Evolutionary conservation across 2,797 vertebrate genomes (phyloP).

Genomic region (Anabas testudineus): DNA sequence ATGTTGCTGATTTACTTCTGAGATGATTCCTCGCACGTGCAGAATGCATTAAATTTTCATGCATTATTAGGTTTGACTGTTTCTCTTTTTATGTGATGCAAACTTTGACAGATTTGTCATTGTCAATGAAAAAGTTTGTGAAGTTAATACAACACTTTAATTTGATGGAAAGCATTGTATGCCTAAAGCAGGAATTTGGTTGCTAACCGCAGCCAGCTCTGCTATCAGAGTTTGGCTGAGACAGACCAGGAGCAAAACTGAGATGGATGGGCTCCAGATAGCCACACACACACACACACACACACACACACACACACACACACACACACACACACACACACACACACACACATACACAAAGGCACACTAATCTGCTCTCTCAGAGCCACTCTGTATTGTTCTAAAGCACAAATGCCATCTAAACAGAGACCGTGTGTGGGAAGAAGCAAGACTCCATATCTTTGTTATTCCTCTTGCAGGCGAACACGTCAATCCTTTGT

Average conservation of each 20-base stretch:
- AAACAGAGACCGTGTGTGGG: conserved; percentile 59
- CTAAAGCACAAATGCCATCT: conserved; percentile 57
- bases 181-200: conserved; percentile 62
- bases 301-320: conserved; percentile 11
- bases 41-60: not conserved
- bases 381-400: conserved; percentile 59
- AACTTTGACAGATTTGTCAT: conserved; percentile 20
- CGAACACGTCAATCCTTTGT: conserved; percentile 59
- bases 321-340: conserved; percentile 18
- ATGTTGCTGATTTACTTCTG: not conserved
- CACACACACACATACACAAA: conserved; percentile 18
- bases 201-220: conserved; percentile 54
- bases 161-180: conserved; percentile 44
- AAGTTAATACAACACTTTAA: conserved; percentile 37
- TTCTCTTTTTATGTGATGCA: not conserved
- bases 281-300: conserved; percentile 11
- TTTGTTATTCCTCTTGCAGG: conserved; percentile 59
- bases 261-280: conserved; percentile 68
- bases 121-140: conserved; percentile 20
- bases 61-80: not conserved
- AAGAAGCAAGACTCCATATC: conserved; percentile 54
- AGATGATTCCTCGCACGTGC: not conserved
- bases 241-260: conserved; percentile 53
- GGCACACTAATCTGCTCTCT: conserved; percentile 60
- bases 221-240: conserved; percentile 57